Base-by-base conservation (phyloP, 2,113 vertebrate species). In the Amphiprion ocellaris region DNA sequence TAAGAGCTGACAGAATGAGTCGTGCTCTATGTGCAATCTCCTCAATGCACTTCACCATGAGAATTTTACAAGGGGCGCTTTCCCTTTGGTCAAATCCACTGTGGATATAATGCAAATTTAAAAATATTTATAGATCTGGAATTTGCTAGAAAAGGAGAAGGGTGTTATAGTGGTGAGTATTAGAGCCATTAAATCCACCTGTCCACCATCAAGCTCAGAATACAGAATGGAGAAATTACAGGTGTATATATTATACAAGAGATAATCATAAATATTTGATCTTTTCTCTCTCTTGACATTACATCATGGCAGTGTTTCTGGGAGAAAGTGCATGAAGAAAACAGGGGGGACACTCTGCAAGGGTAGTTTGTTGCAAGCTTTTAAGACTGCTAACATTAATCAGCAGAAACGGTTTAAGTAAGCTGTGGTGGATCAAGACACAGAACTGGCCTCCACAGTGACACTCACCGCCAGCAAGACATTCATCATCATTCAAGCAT, bases 181-280 rank as follows among this genome's bases (percentile, higher is more conserved):
- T 71, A 15, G 52, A 75, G 41, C 64, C 69, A 76, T 66, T 61
- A 77, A 70, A 66, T 52, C 21, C 70, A 63, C 70, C 21, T 58
- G 60, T 69, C 61, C 41, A 49, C 21, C 10, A 55, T 14, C n/a
- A 26, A 46, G 28, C 62, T 68, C 58, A 44, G 52, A 46, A 3
- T 37, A 47, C 50, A 50, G 56, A 75, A 63, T 4, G 33, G 52
- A 50, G 68, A 74, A 74, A 82, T 69, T 65, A 73, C 19, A 7
- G 66, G 54, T 21, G 21, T 75, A 90, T 92, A 79, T 69, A 90
- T 92, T 84, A 91, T 91, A 90, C 73, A 91, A 69, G 56, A 90
- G 85, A 85, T 61, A 69, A 76, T 63, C n/a, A 70, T 90, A 60
- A 94, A 93, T 93, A 82, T 91, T 87, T 89, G 19, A 92, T 17